A percentile compares a stretch with the other conserved stretches of the same genome.
phyloP scores from a whole-genome alignment of 2,888 invertebrate species.

The Zeuzera pyrina region DNA sequence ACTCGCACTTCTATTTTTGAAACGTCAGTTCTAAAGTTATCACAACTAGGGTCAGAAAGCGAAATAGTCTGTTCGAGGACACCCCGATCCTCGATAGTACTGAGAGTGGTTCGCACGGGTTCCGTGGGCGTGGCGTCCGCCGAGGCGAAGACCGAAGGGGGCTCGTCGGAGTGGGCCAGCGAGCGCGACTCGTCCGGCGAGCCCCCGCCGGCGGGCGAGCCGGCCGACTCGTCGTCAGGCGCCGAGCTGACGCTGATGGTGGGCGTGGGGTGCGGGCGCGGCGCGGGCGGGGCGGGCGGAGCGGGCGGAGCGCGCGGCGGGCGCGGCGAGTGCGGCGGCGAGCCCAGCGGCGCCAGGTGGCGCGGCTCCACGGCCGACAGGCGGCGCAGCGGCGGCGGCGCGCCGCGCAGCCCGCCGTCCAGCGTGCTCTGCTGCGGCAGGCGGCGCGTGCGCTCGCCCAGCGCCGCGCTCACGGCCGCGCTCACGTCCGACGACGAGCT shows the following conservation, averaged over 20 bases:
- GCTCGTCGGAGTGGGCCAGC: slow-evolving; percentile 52
- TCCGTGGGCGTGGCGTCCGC: slow-evolving; percentile 58
- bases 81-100: slow-evolving; percentile 19
- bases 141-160: slow-evolving; percentile 61
- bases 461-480: slow-evolving; percentile 63
- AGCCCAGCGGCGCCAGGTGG: slow-evolving; percentile 70
- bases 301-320: slow-evolving; percentile 35
- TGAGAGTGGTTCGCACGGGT: slow-evolving; percentile 22
- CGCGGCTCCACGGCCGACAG: slow-evolving; percentile 70
- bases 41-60: slow-evolving; percentile 20
- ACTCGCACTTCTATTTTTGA: slow-evolving; percentile 24
- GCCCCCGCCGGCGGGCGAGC: slow-evolving; percentile 33
- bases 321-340: slow-evolving; percentile 54
- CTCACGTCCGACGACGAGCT: slow-evolving; percentile 85
- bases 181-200: slow-evolving; percentile 52
- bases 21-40: slow-evolving; percentile 23
- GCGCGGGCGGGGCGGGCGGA: slow-evolving; percentile 36
- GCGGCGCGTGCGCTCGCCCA: slow-evolving; percentile 74
- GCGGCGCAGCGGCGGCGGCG: slow-evolving; percentile 55
- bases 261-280: slow-evolving; percentile 60
- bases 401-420: slow-evolving; percentile 74
- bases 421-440: slow-evolving; percentile 79
- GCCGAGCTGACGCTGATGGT: slow-evolving; percentile 83
- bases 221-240: slow-evolving; percentile 70
- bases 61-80: slow-evolving; percentile 14